phyloP scores from a whole-genome alignment of 1,140 invertebrate genomes.

The Acromyrmex charruanus region DNA sequence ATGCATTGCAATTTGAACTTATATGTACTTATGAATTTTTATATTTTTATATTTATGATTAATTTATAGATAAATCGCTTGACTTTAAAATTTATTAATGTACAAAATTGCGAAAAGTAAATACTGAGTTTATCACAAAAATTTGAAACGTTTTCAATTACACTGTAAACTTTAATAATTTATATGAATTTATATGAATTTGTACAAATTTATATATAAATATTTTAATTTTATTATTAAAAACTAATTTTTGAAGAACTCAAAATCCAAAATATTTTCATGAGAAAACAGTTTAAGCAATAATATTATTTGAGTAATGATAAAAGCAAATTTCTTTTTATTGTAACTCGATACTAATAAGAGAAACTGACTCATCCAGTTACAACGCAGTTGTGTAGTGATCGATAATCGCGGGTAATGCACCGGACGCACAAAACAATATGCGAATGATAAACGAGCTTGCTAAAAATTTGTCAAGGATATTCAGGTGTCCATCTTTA shows the following conservation, averaged over 20 bases:
- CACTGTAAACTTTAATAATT: background rate
- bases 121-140: background rate
- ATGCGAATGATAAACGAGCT: background rate
- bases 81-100: background rate
- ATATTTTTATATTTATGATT: background rate
- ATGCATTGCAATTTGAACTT: background rate
- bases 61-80: too few species aligned
- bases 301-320: background rate
- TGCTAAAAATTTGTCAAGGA: conserved; percentile 13
- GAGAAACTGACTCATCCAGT: conserved; percentile 6
- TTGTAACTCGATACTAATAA: background rate
- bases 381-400: background rate
- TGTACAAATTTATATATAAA: background rate
- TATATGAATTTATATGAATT: background rate
- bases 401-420: conserved; percentile 23
- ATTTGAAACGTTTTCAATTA: background rate
- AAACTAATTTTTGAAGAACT: background rate
- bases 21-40: background rate
- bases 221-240: background rate
- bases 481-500: background rate
- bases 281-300: background rate
- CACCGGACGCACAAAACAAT: background rate
- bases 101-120: background rate
- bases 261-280: background rate
- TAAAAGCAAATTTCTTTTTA: conserved; percentile 27